Conservation (phyloP, 2,797 vertebrate genomes). For the Zalophus californianus region DNA sequence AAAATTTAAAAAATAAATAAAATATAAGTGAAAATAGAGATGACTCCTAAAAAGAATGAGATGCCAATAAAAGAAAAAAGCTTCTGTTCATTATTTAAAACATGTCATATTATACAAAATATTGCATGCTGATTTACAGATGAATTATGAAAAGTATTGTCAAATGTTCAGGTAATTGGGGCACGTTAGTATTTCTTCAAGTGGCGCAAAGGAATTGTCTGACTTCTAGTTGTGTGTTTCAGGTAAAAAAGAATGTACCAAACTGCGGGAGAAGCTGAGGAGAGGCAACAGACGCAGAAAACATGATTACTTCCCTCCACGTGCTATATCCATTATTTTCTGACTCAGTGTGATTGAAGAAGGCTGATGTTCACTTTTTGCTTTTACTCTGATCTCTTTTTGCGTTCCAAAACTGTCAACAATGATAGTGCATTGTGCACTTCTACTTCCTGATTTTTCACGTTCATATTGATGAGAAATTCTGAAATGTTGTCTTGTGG, state of each 20-base stretch:
- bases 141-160: slow-evolving; percentile 6
- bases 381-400: slow-evolving; percentile 17
- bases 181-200: not conserved
- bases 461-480: slow-evolving; percentile 23
- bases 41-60: slow-evolving; percentile 75
- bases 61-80: slow-evolving; percentile 1
- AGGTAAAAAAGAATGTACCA: not conserved
- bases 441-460: slow-evolving; percentile 1
- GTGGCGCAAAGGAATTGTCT: not conserved
- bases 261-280: not conserved
- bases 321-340: not conserved
- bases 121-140: not conserved
- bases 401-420: slow-evolving; percentile 18
- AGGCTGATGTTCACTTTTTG: slow-evolving; percentile 12
- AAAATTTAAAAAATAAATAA: slow-evolving; percentile 65
- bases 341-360: slow-evolving; percentile 14
- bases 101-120: slow-evolving; percentile 18
- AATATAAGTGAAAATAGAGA: slow-evolving; percentile 76
- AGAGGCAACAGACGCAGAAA: not conserved
- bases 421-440: not conserved
- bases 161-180: slow-evolving; percentile 10
- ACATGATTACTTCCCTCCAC: not conserved
- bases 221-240: not conserved
- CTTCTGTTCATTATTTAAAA: slow-evolving; percentile 44
- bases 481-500: not conserved